Percentiles rank a stretch among this genome's conserved stretches.
Evolutionary conservation across 2,888 invertebrate genomes (phyloP).

Genomic region (Dyspetes luteomarginatus): DNA sequence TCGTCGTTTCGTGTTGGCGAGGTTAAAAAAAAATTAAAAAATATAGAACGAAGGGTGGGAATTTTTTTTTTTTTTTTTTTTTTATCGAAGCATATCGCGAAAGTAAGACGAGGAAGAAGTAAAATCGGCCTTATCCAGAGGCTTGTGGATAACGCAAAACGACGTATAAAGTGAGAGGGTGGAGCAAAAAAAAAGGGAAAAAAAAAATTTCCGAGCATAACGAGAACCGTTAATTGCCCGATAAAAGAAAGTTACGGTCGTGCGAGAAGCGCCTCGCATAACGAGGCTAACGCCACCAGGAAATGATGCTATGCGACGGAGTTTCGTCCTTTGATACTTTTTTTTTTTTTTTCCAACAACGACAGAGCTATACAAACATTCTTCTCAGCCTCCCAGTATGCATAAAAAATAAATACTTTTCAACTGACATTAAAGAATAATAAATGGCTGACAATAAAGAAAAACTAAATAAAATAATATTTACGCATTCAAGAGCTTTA

Average conservation of each 20-base stretch:
- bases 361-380: slow-evolving; percentile 29
- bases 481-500: slow-evolving; percentile 1
- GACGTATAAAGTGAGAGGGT: slow-evolving; percentile 33
- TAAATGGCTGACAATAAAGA: slow-evolving; percentile 12
- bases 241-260: slow-evolving; percentile 81
- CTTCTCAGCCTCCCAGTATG: not conserved
- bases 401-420: slow-evolving; percentile 24
- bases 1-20: slow-evolving; percentile 71
- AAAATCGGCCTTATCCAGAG: slow-evolving; percentile 60
- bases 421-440: slow-evolving; percentile 42
- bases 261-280: slow-evolving; percentile 73
- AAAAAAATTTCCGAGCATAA: slow-evolving; percentile 54
- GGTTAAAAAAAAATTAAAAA: slow-evolving; percentile 71
- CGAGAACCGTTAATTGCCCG: slow-evolving; percentile 82
- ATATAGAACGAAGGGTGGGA: slow-evolving; percentile 14
- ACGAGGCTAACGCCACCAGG: slow-evolving; percentile 73
- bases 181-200: slow-evolving; percentile 6
- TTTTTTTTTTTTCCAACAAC: slow-evolving; percentile 6
- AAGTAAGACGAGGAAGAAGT: slow-evolving; percentile 60
- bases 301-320: slow-evolving; percentile 78
- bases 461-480: slow-evolving; percentile 22
- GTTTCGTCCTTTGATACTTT: slow-evolving; percentile 66
- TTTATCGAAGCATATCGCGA: slow-evolving; percentile 17
- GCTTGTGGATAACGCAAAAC: slow-evolving; percentile 40
- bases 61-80: slow-evolving; percentile 6